A percentile compares a stretch with the other conserved stretches of the same genome.
Conservation (phyloP, 2,113 vertebrate species). For the Deroptyus accipitrinus region DNA sequence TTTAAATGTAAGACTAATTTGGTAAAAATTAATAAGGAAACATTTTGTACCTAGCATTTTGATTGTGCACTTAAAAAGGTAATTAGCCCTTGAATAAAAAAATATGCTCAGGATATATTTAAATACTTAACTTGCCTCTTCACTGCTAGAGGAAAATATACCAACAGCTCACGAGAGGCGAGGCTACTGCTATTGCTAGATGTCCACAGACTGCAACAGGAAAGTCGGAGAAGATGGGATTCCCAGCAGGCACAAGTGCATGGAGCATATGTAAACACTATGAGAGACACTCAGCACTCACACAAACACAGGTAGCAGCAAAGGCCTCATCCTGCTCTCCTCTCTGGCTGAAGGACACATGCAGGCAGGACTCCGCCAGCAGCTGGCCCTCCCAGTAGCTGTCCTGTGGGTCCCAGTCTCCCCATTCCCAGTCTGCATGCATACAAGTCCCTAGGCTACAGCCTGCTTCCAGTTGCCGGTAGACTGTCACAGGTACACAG, state of each 20-base stretch:
- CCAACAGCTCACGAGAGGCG: not conserved
- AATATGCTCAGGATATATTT: not conserved
- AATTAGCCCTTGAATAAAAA: not conserved
- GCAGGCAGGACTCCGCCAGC: not conserved
- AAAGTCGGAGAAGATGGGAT: not conserved
- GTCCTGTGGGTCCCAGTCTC: not conserved
- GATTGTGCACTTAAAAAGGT: not conserved
- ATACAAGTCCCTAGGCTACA: not conserved
- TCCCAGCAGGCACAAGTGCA: not conserved
- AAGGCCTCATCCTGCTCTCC: not conserved
- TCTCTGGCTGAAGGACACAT: not conserved
- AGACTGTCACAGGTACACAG: not conserved
- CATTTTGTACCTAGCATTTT: not conserved
- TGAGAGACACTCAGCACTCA: rapidly evolving
- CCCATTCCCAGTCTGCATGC: not conserved
- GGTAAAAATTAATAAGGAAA: not conserved
- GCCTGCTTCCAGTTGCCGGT: not conserved
- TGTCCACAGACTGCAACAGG: not conserved
- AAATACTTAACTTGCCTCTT: not conserved
- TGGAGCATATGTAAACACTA: rapidly evolving
- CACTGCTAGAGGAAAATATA: not conserved
- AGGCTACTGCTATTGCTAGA: not conserved
- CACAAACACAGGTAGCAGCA: not conserved
- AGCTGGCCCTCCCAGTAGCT: not conserved
- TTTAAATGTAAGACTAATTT: not conserved